These are phyloP conservation scores for Phalacrocorax aristotelis DNA, from an alignment of 2,113 vertebrate species.

Conservation along the genomic window DNA sequence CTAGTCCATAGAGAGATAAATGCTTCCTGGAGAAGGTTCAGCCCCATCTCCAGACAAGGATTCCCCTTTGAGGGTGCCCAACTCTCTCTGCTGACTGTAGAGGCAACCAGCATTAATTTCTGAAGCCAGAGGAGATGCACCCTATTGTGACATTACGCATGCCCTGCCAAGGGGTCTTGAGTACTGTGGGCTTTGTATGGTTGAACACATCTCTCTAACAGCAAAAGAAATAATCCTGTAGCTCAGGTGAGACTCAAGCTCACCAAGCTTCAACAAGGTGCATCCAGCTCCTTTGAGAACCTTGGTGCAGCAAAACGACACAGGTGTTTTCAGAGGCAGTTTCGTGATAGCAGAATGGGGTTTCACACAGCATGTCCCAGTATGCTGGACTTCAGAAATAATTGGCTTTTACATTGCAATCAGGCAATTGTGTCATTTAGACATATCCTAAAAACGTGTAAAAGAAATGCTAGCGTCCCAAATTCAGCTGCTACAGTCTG, in stretches of 20 bases:
- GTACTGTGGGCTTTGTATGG: not conserved
- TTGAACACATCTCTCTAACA: not conserved
- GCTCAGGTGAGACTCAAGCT: not conserved
- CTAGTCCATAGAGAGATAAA: not conserved
- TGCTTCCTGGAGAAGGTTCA: not conserved
- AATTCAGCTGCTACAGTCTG: constrained; percentile 56
- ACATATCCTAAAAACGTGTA: not conserved
- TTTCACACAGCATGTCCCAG: not conserved
- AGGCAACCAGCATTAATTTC: not conserved
- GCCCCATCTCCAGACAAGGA: not conserved
- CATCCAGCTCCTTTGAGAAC: not conserved
- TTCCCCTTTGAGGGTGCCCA: not conserved
- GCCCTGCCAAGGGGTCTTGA: too few relatives aligned
- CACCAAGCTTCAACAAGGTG: not conserved
- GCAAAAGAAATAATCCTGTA: not conserved
- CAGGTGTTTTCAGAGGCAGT: not conserved
- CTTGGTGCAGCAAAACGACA: not conserved
- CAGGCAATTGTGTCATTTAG: not conserved
- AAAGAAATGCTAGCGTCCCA: constrained; percentile 7
- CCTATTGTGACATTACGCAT: rapidly evolving
- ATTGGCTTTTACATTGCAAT: not conserved
- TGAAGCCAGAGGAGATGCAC: not conserved
- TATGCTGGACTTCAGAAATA: not conserved
- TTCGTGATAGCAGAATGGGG: not conserved
- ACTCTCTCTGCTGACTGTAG: not conserved